A percentile compares a stretch with the other conserved stretches of the same genome.
These are phyloP conservation scores for Temnothorax ravouxi DNA, from an alignment of 2,888 invertebrate genomes.

Conservation along the genomic window DNA sequence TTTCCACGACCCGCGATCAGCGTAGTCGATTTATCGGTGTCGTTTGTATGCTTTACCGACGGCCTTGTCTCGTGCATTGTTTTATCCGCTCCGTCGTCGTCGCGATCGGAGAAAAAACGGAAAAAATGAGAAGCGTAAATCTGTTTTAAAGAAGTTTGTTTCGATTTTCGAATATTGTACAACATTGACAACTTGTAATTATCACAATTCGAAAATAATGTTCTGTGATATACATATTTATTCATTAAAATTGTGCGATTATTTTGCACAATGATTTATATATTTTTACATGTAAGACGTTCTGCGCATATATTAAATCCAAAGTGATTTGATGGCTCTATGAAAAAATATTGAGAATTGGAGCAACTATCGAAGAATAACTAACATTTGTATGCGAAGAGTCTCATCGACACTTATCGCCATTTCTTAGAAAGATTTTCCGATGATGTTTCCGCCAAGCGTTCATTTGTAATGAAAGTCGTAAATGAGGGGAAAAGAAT, in stretches of 20 bases:
- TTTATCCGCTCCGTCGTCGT: constrained; percentile 1
- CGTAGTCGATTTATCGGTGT: constrained; percentile 38
- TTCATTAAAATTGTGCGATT: not conserved
- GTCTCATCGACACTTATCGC: not conserved
- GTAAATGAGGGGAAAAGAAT: constrained; percentile 51
- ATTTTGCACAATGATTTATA: not conserved
- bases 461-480: constrained; percentile 37
- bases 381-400: constrained; percentile 36
- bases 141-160: not conserved
- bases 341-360: constrained; percentile 21
- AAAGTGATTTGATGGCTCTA: not conserved
- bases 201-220: not conserved
- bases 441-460: not conserved
- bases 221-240: not conserved
- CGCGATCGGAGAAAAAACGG: not conserved
- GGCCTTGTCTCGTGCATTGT: constrained; percentile 20
- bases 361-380: not conserved
- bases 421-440: constrained; percentile 12
- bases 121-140: not conserved
- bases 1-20: constrained; percentile 34
- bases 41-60: constrained; percentile 37
- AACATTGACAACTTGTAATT: not conserved
- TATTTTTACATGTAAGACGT: not conserved
- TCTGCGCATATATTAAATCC: not conserved
- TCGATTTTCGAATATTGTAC: not conserved